phyloP scores from a whole-genome alignment of 2,888 invertebrate genomes.

The Conops quadrifasciatus region DNA sequence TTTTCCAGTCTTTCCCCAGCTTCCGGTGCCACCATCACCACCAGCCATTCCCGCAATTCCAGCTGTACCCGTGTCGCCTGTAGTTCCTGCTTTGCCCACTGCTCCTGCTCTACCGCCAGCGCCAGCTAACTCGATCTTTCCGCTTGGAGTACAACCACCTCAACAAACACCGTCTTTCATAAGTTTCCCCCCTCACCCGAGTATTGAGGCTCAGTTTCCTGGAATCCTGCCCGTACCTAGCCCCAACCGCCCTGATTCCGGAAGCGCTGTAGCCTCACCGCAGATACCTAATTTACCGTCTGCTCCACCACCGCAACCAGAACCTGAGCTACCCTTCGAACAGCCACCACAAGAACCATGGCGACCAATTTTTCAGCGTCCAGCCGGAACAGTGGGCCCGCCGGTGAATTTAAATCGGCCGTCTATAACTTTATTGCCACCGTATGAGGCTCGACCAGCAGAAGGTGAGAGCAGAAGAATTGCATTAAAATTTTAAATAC shows the following conservation, averaged over 20 bases:
- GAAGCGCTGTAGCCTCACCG: conserved; percentile 58
- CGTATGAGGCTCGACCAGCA: conserved; percentile 51
- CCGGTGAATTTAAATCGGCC: conserved; percentile 51
- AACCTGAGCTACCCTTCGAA: conserved; percentile 40
- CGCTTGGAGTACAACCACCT: conserved; percentile 54
- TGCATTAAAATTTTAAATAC: background rate
- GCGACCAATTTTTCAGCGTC: conserved; percentile 53
- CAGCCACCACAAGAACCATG: conserved; percentile 52
- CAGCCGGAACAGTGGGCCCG: conserved; percentile 47
- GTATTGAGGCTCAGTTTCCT: conserved; percentile 51
- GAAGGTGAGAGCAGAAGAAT: conserved; percentile 48
- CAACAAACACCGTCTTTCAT: conserved; percentile 55
- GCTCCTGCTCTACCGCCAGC: conserved; percentile 45
- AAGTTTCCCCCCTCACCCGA: conserved; percentile 45
- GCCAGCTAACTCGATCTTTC: conserved; percentile 49
- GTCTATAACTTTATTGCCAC: conserved; percentile 57
- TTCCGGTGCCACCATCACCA: conserved; percentile 43
- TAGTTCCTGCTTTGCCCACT: conserved; percentile 43
- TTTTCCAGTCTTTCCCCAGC: conserved; percentile 43
- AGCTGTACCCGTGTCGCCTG: conserved; percentile 45
- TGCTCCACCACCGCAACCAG: conserved; percentile 42
- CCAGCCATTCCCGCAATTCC: conserved; percentile 45
- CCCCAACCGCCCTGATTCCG: conserved; percentile 50
- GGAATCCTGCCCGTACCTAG: conserved; percentile 52
- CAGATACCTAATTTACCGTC: conserved; percentile 53